Percentiles rank a stretch among this genome's conserved stretches.
Evolutionary conservation across 2,797 vertebrate genomes (phyloP).

Genomic region (Chromobotia macracanthus): DNA sequence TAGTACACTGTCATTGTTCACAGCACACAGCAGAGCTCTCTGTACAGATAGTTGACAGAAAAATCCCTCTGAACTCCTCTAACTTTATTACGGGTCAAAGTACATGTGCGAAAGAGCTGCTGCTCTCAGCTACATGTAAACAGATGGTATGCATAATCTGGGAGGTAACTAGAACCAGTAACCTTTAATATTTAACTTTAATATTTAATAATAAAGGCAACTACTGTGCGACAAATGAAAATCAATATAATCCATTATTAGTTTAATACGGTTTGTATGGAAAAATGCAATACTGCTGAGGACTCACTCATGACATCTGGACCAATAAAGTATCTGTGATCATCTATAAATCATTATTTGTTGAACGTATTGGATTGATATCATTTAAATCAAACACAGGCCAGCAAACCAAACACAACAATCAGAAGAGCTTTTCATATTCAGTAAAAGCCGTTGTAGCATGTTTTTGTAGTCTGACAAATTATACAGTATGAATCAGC

Average conservation of each 20-base stretch:
- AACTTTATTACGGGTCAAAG: conserved; percentile 4
- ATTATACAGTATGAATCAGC: not conserved
- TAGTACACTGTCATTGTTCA: not conserved
- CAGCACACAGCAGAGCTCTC: not conserved
- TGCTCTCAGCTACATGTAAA: conserved; percentile 2
- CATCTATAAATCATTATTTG: not conserved
- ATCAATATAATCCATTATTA: no score
- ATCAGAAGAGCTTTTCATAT: not conserved
- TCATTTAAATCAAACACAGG: not conserved
- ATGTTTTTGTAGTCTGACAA: not conserved
- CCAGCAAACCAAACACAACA: not conserved
- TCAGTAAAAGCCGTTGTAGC: not conserved
- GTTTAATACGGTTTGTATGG: not conserved
- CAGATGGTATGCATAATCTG: not conserved
- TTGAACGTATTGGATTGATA: not conserved
- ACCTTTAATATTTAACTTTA: not conserved
- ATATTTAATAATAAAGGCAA: not conserved
- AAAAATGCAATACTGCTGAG: not conserved
- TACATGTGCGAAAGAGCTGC: not conserved
- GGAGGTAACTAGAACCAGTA: not conserved
- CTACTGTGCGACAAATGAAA: not conserved
- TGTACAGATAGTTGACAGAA: not conserved
- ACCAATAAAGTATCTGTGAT: not conserved
- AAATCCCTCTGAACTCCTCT: not conserved
- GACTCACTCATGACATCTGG: not conserved